phyloP scores from a whole-genome alignment of 2,888 invertebrate genomes.

The Lycaena phlaeas region DNA sequence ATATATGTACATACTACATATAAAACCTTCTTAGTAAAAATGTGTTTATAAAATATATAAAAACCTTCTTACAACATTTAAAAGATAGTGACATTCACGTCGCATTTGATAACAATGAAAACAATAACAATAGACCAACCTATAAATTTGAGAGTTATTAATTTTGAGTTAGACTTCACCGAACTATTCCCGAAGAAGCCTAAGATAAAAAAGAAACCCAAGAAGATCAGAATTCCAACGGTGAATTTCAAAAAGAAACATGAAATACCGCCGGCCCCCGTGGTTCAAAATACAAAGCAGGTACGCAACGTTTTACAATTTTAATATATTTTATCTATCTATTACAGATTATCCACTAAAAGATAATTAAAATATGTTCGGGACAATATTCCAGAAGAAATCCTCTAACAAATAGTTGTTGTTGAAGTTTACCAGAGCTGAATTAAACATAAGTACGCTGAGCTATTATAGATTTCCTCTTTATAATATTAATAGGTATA shows the following conservation, averaged over 20 bases:
- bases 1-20: neutral
- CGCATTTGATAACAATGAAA: constrained; percentile 34
- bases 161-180: constrained; percentile 53
- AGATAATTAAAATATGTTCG: too few species aligned
- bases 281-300: constrained; percentile 22
- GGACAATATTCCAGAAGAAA: too few species aligned
- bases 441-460: too few species aligned
- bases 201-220: constrained; percentile 30
- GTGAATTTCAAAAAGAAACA: constrained; percentile 30
- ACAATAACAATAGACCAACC: constrained; percentile 49
- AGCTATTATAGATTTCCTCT: too few species aligned
- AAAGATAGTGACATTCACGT: neutral
- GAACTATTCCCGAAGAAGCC: constrained; percentile 29
- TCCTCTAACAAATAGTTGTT: too few species aligned
- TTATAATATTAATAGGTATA: too few species aligned
- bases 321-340: too few species aligned
- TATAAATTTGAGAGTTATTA: constrained; percentile 59
- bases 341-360: too few species aligned
- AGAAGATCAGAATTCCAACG: constrained; percentile 41
- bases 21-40: constrained; percentile 1
- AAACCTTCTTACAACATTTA: constrained; percentile 13
- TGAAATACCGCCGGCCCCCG: constrained; percentile 44
- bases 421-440: too few species aligned
- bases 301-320: too few species aligned
- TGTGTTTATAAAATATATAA: too few species aligned